Base-by-base conservation (phyloP, 1,140 invertebrate genomes). In the Drosophila auraria region DNA sequence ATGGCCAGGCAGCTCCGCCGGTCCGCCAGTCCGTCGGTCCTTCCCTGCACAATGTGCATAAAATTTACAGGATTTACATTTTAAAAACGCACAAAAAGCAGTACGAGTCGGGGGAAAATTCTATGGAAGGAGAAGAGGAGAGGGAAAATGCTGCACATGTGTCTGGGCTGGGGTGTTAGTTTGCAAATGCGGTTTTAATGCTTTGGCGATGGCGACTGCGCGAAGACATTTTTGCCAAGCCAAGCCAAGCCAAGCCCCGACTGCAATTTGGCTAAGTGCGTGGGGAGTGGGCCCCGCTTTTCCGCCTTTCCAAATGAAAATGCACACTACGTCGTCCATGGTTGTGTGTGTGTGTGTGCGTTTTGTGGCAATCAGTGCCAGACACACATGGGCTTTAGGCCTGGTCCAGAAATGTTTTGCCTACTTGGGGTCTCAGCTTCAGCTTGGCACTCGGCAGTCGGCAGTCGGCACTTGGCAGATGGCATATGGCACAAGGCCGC, bases 11-110 rank as follows among this genome's bases (percentile, higher is more conserved):
- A 57, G 54, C 53, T 56, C 23, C 53, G 53, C 53, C 17, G 33
- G 17, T 56, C 12, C 14, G 53, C 33, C 4, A 33, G 42, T 27
- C 23, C 11, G 6, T 5, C 33, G 58, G 58, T 47, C 53, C 78
- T 51, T 63, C 20, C 36, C 44, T 73, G 69, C 64, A 80, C 56
- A 86, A 80, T 82, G 87, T 90, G 86, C 86, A 90, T 90, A 90
- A 91, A 80, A 90, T 90, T 90, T 90, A 59, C 80, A 59, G 76
- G 86, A 90, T 90, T 91, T 90, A 90, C 86, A 90, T 90, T 91
- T 90, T 70, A 90, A 89, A 89, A 86, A 89, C 61, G 74, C 58
- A 87, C 58, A 54, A 63, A 73, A 74, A 79, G 64, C 50, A 36
- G 44, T 40, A 59, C 47, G 64, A 60, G 57, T 51, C 44, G 44